Percentiles rank a stretch among this genome's conserved stretches.
These are phyloP conservation scores for Pantherophis alleghaniensis DNA, from an alignment of 2,797 vertebrate species.

Conservation along the genomic window DNA sequence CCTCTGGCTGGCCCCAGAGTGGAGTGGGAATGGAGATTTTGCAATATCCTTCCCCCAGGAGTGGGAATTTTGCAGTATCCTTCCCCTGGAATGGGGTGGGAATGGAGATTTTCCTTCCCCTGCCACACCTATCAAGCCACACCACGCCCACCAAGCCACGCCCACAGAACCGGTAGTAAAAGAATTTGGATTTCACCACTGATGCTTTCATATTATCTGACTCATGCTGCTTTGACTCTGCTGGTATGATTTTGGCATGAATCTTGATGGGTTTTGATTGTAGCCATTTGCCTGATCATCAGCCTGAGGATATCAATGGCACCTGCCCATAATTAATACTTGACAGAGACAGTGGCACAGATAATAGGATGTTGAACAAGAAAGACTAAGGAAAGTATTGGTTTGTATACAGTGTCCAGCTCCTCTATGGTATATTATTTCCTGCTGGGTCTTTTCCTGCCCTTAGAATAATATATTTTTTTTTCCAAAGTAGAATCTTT, in stretches of 20 bases:
- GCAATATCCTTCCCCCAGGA: too few species aligned
- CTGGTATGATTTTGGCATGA: not conserved
- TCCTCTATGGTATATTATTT: not conserved
- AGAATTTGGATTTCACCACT: too few species aligned
- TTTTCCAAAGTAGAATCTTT: not conserved
- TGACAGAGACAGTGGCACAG: not conserved
- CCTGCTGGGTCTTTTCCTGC: not conserved
- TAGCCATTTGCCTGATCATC: not conserved
- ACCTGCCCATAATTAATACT: not conserved
- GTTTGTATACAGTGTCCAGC: not conserved
- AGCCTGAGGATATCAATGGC: not conserved
- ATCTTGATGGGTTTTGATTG: not conserved
- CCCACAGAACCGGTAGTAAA: too few species aligned
- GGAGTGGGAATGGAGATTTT: too few species aligned
- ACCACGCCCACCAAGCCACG: too few species aligned
- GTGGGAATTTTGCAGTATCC: too few species aligned
- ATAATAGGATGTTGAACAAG: not conserved
- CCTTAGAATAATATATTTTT: not conserved
- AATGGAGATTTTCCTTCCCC: too few species aligned
- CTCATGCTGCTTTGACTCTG: not conserved
- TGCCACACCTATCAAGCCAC: too few species aligned
- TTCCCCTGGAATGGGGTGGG: too few species aligned
- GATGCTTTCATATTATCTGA: not conserved
- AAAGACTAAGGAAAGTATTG: not conserved
- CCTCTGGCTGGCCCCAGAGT: too few species aligned